Evolutionary conservation across 2,888 invertebrate species (phyloP).

Genomic region (Eilema griseolum): DNA sequence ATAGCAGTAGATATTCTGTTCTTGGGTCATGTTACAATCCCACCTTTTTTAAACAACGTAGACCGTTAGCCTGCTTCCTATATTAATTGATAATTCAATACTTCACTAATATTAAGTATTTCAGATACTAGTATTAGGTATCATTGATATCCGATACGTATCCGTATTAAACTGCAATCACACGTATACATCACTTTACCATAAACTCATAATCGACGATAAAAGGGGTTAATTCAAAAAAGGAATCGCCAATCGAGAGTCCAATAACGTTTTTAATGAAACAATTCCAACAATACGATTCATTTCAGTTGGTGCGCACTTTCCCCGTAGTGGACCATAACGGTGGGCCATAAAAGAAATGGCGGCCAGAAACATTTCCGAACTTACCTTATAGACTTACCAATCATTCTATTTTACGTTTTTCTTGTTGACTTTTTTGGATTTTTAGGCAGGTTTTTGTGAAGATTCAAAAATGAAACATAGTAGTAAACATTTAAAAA

Average conservation of each 20-base stretch:
- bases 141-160: background rate
- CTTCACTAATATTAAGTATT: background rate
- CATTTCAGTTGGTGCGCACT: constrained; percentile 55
- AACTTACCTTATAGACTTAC: constrained; percentile 69
- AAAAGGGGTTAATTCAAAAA: constrained; percentile 26
- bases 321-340: constrained; percentile 69
- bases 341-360: constrained; percentile 72
- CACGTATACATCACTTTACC: constrained; percentile 4
- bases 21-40: background rate
- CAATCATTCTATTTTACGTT: constrained; percentile 55
- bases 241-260: constrained; percentile 35
- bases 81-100: background rate
- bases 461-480: background rate
- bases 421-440: constrained; percentile 11
- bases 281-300: constrained; percentile 67
- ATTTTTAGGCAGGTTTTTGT: background rate
- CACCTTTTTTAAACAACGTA: background rate
- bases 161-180: background rate
- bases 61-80: background rate
- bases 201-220: constrained; percentile 26
- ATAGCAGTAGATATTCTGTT: background rate
- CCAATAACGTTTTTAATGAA: constrained; percentile 67
- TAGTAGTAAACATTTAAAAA: no score
- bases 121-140: background rate
- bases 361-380: constrained; percentile 63